phyloP scores from a whole-genome alignment of 1,140 invertebrate species.

The Mycetomoellerius zeteki region DNA sequence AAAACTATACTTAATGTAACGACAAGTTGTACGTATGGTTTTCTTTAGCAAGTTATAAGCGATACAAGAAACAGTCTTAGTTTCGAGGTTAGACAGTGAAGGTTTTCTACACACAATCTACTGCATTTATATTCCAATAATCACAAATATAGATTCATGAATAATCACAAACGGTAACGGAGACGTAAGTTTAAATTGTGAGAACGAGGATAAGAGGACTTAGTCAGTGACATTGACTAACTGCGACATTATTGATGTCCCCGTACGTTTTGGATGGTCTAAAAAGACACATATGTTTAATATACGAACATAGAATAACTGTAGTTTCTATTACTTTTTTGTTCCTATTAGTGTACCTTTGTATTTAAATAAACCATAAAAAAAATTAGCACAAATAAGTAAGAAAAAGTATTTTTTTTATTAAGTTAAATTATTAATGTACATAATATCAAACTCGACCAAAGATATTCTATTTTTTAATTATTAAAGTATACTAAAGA shows the following conservation, averaged over 20 bases:
- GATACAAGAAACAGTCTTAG: not conserved
- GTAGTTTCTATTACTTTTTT: too few species aligned
- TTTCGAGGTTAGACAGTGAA: conserved; percentile 31
- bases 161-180: conserved; percentile 28
- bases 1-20: conserved; percentile 52
- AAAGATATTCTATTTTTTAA: too few species aligned
- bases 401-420: too few species aligned
- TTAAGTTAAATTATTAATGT: too few species aligned
- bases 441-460: too few species aligned
- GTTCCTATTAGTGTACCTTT: too few species aligned
- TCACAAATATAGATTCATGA: conserved; percentile 45
- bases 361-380: too few species aligned
- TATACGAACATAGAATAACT: not conserved
- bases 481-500: too few species aligned
- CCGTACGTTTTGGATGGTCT: not conserved
- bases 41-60: conserved; percentile 10
- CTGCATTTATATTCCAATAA: conserved; percentile 36
- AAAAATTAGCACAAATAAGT: too few species aligned
- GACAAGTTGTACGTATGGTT: not conserved
- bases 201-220: conserved; percentile 15
- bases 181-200: conserved; percentile 29
- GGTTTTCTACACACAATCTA: conserved; percentile 35
- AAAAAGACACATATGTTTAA: conserved; percentile 22
- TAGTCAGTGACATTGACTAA: conserved; percentile 32
- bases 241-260: conserved; percentile 15